These are phyloP conservation scores for Notamacropus eugenii DNA, from an alignment of 2,797 vertebrate genomes.

Conservation along the genomic window DNA sequence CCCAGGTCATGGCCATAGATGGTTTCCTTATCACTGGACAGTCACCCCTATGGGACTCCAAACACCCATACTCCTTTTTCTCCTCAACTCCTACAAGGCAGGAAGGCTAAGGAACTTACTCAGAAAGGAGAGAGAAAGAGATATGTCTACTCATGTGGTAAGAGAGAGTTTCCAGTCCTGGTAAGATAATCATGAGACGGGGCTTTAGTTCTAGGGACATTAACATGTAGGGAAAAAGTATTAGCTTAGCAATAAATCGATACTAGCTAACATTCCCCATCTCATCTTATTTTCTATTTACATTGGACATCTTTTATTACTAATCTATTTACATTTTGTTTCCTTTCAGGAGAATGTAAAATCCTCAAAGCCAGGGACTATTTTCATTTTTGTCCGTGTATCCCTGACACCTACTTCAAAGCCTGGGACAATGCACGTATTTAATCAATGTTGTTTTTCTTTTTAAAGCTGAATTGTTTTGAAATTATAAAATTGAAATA, in stretches of 20 bases:
- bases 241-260: not conserved
- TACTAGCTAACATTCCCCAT: not conserved
- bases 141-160: not conserved
- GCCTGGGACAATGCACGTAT: not conserved
- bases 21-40: not conserved
- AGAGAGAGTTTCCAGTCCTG: not conserved
- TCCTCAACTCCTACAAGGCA: not conserved
- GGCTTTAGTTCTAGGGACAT: not conserved
- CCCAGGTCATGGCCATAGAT: not conserved
- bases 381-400: not conserved
- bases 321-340: not conserved
- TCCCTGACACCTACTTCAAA: not conserved
- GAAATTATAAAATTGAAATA: not conserved
- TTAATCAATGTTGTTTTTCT: not conserved
- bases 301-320: not conserved
- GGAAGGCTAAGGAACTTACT: not conserved
- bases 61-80: not conserved
- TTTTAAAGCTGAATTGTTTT: not conserved
- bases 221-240: not conserved
- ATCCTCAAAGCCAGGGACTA: not conserved
- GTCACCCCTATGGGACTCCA: not conserved
- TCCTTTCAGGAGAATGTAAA: not conserved
- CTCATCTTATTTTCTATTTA: not conserved
- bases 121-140: not conserved
- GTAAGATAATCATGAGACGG: not conserved